Conservation (phyloP, 2,797 vertebrate species). For the Sphenopsis melanotis region DNA sequence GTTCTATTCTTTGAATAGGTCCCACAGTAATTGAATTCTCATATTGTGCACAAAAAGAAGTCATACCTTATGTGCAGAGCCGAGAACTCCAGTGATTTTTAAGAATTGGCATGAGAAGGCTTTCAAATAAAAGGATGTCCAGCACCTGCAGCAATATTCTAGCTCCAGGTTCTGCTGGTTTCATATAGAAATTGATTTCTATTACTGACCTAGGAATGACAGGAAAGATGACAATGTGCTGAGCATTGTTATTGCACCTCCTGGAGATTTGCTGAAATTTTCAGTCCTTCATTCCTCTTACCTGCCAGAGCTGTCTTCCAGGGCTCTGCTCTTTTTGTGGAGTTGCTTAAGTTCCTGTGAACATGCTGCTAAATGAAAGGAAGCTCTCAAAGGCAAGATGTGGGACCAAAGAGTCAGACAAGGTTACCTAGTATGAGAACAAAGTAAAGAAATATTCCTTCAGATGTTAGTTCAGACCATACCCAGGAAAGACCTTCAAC, state of each 20-base stretch:
- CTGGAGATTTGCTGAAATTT: constrained; percentile 15
- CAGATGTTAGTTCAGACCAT: neutral
- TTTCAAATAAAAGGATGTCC: neutral
- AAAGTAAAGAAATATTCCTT: neutral
- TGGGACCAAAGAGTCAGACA: neutral
- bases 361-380: neutral
- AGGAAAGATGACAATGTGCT: neutral
- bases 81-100: neutral
- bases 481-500: neutral
- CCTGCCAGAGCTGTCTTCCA: constrained; percentile 1
- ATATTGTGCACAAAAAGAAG: neutral
- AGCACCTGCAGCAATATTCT: constrained; percentile 17
- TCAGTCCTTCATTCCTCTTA: neutral
- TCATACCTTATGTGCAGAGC: neutral
- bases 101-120: neutral
- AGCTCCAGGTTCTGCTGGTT: neutral
- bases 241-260: constrained; percentile 1
- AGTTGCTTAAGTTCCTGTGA: neutral
- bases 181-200: constrained; percentile 47
- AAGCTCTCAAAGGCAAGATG: neutral
- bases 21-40: constrained; percentile 34
- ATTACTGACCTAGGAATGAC: constrained; percentile 11
- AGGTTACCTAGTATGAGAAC: neutral
- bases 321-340: neutral
- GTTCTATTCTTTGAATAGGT: constrained; percentile 3